Evolutionary conservation across 1,140 invertebrate genomes (phyloP), one percentile per base, ranked within the genome.

Genomic region (Achroia grisella): DNA sequence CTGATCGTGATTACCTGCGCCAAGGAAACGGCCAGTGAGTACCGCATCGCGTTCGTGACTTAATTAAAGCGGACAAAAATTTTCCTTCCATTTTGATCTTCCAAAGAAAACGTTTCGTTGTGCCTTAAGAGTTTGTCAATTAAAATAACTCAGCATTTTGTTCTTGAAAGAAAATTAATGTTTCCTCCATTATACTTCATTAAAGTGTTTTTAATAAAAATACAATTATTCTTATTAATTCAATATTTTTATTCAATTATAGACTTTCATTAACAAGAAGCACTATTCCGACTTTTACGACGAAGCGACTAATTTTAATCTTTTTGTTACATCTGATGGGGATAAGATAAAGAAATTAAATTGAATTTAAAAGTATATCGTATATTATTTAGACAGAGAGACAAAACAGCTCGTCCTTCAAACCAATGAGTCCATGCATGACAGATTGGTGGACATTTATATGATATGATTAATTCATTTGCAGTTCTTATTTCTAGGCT

Each of bases 1-100:
- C 64, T 68, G 65, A 73, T 77, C 66, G 48, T 62, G 66, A 73
- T 77, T 71, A 74, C 65, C 68, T 71, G 70, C 44, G 58, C 57
- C 33, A 60, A 63, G 55, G 51, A 58, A 62, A 61, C 42, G 56
- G 44, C 52, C 51, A 59, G 61, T 55, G 54, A 56, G 56, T 51
- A 45, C 53, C 47, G 52, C 51, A 53, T 66, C 53, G 56, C 47
- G 56, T 61, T 67, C 67, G 69, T 76, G 72, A 76, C 72, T 71
- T 72, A 68, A 75, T 75, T 72, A 72, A 62, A 62, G 44, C 45
- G 49, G 32, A 58, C 60, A 56, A 62, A 63, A 65, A 54, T 51
- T n/a, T 44, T 43, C 46, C 44, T 49, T 43, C 15, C 62, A 58
- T 59, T 63, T 64, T 42, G 54, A 50, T 57, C 44, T 39, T 56